A percentile compares a stretch with the other conserved stretches of the same genome.
Evolutionary conservation across 2,888 invertebrate genomes (phyloP).

Genomic region (Acrobasis repandana): DNA sequence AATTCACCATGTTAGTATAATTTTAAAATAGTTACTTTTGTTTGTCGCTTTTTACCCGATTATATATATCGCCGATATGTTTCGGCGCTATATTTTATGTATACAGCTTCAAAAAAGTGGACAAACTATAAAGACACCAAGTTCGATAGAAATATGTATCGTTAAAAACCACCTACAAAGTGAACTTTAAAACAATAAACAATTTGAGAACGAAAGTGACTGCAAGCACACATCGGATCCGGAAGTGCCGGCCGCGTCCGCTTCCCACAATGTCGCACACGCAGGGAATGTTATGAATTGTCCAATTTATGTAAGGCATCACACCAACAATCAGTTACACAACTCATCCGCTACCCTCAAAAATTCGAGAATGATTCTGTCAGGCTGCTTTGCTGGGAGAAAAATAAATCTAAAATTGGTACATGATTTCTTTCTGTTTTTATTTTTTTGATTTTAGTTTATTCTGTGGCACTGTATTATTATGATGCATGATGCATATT

Average conservation of each 20-base stretch:
- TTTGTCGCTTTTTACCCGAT: too few relatives aligned
- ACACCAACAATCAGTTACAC: constrained; percentile 19
- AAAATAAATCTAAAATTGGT: too few relatives aligned
- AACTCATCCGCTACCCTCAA: constrained; percentile 2
- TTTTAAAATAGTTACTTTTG: too few relatives aligned
- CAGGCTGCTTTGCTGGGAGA: neutral
- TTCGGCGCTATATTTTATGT: too few relatives aligned
- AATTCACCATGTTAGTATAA: neutral
- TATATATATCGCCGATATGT: too few relatives aligned
- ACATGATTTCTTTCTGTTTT: too few relatives aligned
- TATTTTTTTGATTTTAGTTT: too few relatives aligned
- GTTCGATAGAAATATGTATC: too few relatives aligned
- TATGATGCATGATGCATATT: too few relatives aligned
- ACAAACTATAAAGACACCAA: too few relatives aligned
- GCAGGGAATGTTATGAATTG: constrained; percentile 15
- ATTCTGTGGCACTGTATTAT: too few relatives aligned
- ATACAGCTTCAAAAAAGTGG: too few relatives aligned
- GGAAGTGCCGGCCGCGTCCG: constrained; percentile 22
- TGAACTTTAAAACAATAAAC: neutral
- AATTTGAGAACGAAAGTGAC: neutral
- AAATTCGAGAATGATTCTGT: neutral
- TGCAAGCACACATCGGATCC: constrained; percentile 3
- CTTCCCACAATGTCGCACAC: constrained; percentile 14
- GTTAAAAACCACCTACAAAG: neutral
- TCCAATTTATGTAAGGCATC: constrained; percentile 26